phyloP scores from a whole-genome alignment of 2,113 vertebrate genomes.

The Miniopterus natalensis region DNA sequence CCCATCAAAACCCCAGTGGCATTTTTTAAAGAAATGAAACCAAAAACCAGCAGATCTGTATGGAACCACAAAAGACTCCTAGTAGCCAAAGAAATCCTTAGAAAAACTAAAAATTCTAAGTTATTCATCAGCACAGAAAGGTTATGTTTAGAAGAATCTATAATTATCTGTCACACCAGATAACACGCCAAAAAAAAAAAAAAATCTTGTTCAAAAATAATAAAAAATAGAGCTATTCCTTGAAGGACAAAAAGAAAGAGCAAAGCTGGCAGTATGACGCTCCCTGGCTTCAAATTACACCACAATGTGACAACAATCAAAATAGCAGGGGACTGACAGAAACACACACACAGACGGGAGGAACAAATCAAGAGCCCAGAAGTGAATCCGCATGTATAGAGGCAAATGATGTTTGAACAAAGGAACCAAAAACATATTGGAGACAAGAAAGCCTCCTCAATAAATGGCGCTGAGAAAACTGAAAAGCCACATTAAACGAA shows the following conservation, averaged over 20 bases:
- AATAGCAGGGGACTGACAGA: background rate
- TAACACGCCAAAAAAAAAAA: background rate
- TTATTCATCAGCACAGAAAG: background rate
- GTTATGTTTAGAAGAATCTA: background rate
- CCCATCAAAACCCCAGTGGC: background rate
- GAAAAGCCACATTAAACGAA: background rate
- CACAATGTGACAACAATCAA: background rate
- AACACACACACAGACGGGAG: background rate
- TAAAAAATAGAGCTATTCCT: background rate
- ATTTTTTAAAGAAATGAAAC: background rate
- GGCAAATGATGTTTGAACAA: background rate
- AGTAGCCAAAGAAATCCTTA: background rate
- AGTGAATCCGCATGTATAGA: background rate
- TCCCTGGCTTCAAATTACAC: background rate
- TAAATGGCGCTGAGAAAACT: background rate
- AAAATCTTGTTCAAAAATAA: background rate
- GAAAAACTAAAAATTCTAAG: background rate
- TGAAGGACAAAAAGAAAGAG: background rate
- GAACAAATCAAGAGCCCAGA: background rate
- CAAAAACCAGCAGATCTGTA: background rate
- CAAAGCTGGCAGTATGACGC: background rate
- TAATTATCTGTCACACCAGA: background rate
- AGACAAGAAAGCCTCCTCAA: background rate
- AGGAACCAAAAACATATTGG: background rate
- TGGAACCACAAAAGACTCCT: background rate